A percentile compares a stretch with the other conserved stretches of the same genome.
phyloP scores from a whole-genome alignment of 2,113 vertebrate genomes.

The Myiozetetes cayanensis region DNA sequence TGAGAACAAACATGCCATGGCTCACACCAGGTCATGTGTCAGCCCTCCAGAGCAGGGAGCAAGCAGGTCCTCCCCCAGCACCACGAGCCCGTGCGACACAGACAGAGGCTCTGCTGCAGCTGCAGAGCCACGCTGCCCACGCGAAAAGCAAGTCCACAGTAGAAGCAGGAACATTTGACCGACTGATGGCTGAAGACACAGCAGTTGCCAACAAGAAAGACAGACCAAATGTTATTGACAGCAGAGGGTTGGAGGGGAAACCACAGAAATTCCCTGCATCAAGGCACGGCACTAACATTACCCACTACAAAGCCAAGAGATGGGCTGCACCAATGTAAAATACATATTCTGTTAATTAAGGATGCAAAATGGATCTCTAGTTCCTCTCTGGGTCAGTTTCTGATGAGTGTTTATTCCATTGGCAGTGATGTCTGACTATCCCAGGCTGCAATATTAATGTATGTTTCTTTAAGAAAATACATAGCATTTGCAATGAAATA shows the following conservation, averaged over 20 bases:
- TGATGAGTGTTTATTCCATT: not conserved
- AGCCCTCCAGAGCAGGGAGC: not conserved
- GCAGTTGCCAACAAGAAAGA: not conserved
- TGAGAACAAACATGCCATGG: not conserved
- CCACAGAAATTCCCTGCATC: rapidly evolving
- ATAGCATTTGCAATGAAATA: not conserved
- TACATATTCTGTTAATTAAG: not conserved
- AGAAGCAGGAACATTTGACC: not conserved
- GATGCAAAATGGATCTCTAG: not conserved
- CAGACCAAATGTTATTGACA: not conserved
- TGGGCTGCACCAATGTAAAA: not conserved
- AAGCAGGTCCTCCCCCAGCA: not conserved
- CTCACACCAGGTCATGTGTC: not conserved
- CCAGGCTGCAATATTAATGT: not conserved
- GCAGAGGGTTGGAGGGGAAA: not conserved
- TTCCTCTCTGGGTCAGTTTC: not conserved
- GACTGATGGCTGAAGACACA: not conserved
- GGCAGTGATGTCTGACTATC: not conserved
- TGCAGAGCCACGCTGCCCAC: not conserved
- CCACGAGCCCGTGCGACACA: not conserved
- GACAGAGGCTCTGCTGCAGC: not conserved
- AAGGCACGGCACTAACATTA: rapidly evolving
- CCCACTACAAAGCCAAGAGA: not conserved
- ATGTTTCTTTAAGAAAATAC: slow-evolving; percentile 48
- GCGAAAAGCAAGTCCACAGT: not conserved